These are phyloP conservation scores for Leptinotarsa undecemlineata DNA, from an alignment of 1,140 invertebrate species.

Conservation along the genomic window DNA sequence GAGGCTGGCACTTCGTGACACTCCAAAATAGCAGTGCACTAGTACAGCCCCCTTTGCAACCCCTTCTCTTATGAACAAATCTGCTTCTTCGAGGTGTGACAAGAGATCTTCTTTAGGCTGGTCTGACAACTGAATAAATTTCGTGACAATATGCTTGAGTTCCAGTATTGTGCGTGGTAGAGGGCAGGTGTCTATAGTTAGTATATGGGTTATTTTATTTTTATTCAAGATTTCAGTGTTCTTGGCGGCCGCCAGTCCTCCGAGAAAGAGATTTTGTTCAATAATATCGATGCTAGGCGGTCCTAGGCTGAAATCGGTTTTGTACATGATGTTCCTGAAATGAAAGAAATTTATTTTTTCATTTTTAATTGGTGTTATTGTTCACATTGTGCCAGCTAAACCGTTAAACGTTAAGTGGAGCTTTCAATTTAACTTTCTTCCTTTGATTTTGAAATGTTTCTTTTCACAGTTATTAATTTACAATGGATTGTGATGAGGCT, in stretches of 20 bases:
- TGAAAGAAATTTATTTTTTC: background rate
- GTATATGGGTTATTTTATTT: conserved; percentile 72
- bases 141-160: conserved; percentile 67
- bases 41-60: conserved; percentile 65
- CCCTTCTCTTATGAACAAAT: conserved; percentile 71
- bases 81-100: conserved; percentile 74
- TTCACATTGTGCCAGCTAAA: too few relatives aligned
- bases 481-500: too few relatives aligned
- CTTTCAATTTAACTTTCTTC: too few relatives aligned
- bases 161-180: conserved; percentile 73
- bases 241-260: conserved; percentile 78
- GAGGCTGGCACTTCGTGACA: conserved; percentile 82
- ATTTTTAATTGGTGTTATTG: too few relatives aligned
- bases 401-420: too few relatives aligned
- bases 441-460: too few relatives aligned
- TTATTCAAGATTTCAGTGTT: conserved; percentile 69
- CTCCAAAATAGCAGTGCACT: conserved; percentile 84
- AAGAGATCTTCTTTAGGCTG: conserved; percentile 80
- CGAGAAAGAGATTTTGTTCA: conserved; percentile 72
- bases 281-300: conserved; percentile 70
- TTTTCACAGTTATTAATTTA: too few relatives aligned
- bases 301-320: conserved; percentile 54
- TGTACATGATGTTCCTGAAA: conserved; percentile 10
- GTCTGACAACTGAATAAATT: conserved; percentile 81
- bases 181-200: conserved; percentile 82